Conservation (phyloP, 2,113 vertebrate species). For the Caracal caracal region DNA sequence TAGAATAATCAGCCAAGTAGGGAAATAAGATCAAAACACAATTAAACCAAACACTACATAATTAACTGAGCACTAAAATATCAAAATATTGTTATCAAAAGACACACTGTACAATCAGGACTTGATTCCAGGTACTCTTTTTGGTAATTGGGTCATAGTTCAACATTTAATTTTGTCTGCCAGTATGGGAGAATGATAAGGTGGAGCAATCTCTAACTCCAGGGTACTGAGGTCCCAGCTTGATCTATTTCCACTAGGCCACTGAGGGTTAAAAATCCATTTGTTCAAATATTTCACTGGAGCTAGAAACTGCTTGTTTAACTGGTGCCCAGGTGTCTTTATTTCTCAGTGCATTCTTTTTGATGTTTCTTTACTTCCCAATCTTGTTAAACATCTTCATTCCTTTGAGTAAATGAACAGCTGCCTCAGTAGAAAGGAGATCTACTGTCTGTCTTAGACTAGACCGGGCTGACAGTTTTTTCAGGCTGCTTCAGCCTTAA, state of each 20-base stretch:
- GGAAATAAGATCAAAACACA: constrained; percentile 58
- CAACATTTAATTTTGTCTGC: not conserved
- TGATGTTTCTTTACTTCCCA: not conserved
- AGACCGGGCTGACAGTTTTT: constrained; percentile 49
- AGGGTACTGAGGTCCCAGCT: not conserved
- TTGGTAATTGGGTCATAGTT: constrained; percentile 32
- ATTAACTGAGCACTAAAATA: constrained; percentile 44
- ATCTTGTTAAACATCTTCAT: constrained; percentile 58
- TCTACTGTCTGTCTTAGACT: constrained; percentile 8
- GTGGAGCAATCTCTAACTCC: not conserved
- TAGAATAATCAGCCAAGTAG: constrained; percentile 1
- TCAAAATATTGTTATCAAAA: not conserved
- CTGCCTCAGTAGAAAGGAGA: constrained; percentile 37
- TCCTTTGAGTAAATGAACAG: constrained; percentile 56
- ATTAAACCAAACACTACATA: constrained; percentile 44
- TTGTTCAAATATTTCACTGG: constrained; percentile 31
- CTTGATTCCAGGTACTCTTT: constrained; percentile 34
- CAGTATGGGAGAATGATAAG: not conserved
- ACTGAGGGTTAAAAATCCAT: constrained; percentile 20
- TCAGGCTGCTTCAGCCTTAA: constrained; percentile 38
- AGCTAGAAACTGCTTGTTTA: constrained; percentile 37
- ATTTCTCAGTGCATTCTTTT: constrained; percentile 23
- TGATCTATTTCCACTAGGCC: not conserved
- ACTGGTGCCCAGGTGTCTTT: not conserved
- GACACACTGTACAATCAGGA: not conserved